Evolutionary conservation across 1,140 invertebrate genomes (phyloP).

Genomic region (Neoseiulus cucumeris): DNA sequence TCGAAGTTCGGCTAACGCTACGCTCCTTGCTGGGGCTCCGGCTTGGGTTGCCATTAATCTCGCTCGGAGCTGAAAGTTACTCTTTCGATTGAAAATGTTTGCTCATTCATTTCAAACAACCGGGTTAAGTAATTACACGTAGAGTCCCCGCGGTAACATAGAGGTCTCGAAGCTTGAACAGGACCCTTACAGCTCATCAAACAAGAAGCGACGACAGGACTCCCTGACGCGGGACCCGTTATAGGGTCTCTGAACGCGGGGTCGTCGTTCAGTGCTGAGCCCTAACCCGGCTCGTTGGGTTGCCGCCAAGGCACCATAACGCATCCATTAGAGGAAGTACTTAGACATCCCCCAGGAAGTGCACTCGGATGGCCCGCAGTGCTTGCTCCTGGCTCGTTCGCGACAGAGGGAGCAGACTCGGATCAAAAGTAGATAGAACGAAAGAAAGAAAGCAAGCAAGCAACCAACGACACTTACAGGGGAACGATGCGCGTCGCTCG

Average conservation of each 20-base stretch:
- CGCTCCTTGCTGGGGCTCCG: neutral
- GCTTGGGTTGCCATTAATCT: slow-evolving; percentile 4
- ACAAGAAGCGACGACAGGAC: neutral
- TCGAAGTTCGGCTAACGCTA: slow-evolving; percentile 3
- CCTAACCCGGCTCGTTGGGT: too few relatives aligned
- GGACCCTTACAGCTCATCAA: neutral
- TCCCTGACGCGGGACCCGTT: neutral
- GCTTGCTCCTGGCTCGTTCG: too few relatives aligned
- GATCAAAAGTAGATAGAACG: too few relatives aligned
- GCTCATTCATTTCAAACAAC: too few relatives aligned
- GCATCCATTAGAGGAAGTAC: neutral
- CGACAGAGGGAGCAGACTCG: too few relatives aligned
- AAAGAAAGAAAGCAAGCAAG: too few relatives aligned
- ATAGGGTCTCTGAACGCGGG: neutral
- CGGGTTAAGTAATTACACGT: too few relatives aligned
- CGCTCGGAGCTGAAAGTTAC: slow-evolving; percentile 4
- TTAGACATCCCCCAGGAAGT: neutral
- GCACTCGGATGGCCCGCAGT: too few relatives aligned
- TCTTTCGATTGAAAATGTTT: neutral
- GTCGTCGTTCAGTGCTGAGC: neutral
- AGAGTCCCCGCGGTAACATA: too few relatives aligned
- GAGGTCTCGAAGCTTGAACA: neutral
- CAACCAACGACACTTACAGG: neutral
- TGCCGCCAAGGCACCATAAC: neutral
- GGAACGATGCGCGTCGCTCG: neutral